Evolutionary conservation across 2,888 invertebrate species (phyloP).

Genomic region (Hirtodrosophila alboralis): DNA sequence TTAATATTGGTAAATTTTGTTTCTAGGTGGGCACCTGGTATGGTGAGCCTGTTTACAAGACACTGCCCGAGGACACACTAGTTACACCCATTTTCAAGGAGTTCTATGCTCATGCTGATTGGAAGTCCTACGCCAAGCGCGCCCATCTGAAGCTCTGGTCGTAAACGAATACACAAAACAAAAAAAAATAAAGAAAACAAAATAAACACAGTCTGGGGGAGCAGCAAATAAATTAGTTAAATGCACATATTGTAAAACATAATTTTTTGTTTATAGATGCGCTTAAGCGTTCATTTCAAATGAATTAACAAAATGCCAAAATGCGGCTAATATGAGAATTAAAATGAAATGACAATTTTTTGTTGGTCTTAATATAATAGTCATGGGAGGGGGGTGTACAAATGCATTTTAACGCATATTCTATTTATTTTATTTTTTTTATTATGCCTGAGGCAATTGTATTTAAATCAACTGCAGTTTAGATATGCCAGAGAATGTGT

Average conservation of each 20-base stretch:
- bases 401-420: too few relatives aligned
- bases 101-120: constrained; percentile 88
- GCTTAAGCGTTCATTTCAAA: constrained; percentile 42
- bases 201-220: neutral
- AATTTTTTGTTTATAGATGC: constrained; percentile 61
- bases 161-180: too few relatives aligned
- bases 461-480: too few relatives aligned
- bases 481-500: too few relatives aligned
- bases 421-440: too few relatives aligned
- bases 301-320: constrained; percentile 51
- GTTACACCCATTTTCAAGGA: constrained; percentile 88
- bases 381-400: too few relatives aligned
- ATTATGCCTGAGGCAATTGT: too few relatives aligned
- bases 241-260: constrained; percentile 56
- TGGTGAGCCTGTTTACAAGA: constrained; percentile 92
- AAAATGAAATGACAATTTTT: constrained; percentile 9
- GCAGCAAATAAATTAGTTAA: constrained; percentile 40
- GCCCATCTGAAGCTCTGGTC: constrained; percentile 85
- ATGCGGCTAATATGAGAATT: constrained; percentile 22
- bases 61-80: constrained; percentile 87
- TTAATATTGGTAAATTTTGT: neutral
- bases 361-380: neutral
- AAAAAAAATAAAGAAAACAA: too few relatives aligned
- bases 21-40: constrained; percentile 90
- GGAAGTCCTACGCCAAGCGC: constrained; percentile 85